These are phyloP conservation scores for Tapirus indicus DNA, from an alignment of 2,797 vertebrate genomes.

Conservation along the genomic window DNA sequence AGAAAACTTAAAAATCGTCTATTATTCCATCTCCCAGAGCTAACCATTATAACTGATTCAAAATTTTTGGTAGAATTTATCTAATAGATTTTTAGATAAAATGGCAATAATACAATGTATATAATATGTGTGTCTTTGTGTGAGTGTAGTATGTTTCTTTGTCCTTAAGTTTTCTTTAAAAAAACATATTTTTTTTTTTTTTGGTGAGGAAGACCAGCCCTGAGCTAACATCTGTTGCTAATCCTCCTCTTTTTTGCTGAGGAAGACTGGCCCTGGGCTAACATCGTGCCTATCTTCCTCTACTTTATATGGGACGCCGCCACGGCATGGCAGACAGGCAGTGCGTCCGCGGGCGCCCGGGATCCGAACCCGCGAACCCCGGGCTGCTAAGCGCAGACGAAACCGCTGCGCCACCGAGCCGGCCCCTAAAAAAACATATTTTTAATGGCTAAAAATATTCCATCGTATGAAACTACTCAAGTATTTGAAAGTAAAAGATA, in stretches of 20 bases:
- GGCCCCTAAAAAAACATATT: not conserved
- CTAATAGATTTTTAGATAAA: not conserved
- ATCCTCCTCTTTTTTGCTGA: no score
- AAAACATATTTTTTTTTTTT: slow-evolving; percentile 44
- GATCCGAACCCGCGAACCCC: no score
- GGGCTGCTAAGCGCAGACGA: no score
- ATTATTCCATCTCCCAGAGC: not conserved
- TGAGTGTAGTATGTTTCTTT: not conserved
- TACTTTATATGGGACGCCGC: no score
- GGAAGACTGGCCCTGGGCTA: no score
- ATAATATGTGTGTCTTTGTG: not conserved
- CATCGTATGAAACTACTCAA: not conserved
- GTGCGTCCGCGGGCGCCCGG: no score
- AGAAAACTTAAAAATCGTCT: not conserved
- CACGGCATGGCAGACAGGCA: no score
- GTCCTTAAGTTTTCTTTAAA: slow-evolving; percentile 23
- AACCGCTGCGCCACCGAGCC: no score
- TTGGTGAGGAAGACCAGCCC: no score
- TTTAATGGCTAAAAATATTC: slow-evolving; percentile 59
- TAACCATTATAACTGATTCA: slow-evolving; percentile 5
- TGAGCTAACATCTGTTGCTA: no score
- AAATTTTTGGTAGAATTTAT: slow-evolving; percentile 6
- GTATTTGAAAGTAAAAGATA: slow-evolving; percentile 64
- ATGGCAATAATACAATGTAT: not conserved
- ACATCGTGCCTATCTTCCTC: no score